These are phyloP conservation scores for Motacilla tschutschensis DNA, from an alignment of 2,113 vertebrate species.

Conservation along the genomic window DNA sequence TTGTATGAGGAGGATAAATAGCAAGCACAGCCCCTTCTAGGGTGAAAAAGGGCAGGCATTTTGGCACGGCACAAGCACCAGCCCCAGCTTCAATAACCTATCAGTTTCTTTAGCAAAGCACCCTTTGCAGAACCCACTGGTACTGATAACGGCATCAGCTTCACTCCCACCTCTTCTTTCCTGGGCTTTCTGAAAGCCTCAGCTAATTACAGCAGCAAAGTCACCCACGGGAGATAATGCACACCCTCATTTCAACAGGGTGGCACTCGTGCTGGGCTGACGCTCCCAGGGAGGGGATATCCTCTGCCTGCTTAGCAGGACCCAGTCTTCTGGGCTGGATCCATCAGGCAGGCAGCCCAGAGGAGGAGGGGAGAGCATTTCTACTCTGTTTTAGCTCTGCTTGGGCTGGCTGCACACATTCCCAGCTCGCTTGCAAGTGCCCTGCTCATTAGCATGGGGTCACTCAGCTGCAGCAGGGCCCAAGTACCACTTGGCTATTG, in stretches of 20 bases:
- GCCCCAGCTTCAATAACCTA: neutral
- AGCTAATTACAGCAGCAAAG: neutral
- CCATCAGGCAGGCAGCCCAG: neutral
- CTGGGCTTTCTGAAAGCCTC: neutral
- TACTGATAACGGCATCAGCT: neutral
- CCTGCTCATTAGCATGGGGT: constrained; percentile 32
- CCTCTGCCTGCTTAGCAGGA: neutral
- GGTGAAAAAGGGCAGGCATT: neutral
- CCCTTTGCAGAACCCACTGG: neutral
- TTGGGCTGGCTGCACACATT: neutral
- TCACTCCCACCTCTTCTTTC: neutral
- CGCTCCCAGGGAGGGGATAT: neutral
- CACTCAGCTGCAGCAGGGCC: neutral
- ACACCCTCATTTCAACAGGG: neutral
- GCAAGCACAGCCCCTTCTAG: neutral
- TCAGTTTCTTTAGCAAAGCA: neutral
- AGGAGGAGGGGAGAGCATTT: neutral
- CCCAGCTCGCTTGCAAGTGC: fast-evolving
- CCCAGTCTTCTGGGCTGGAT: neutral
- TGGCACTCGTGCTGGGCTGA: fast-evolving
- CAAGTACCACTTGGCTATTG: neutral
- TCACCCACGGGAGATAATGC: neutral
- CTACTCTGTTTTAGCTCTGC: fast-evolving
- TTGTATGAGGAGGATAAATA: neutral
- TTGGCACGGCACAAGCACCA: neutral